These are phyloP conservation scores for Papilio demoleus DNA, from an alignment of 2,888 invertebrate genomes.

Conservation along the genomic window DNA sequence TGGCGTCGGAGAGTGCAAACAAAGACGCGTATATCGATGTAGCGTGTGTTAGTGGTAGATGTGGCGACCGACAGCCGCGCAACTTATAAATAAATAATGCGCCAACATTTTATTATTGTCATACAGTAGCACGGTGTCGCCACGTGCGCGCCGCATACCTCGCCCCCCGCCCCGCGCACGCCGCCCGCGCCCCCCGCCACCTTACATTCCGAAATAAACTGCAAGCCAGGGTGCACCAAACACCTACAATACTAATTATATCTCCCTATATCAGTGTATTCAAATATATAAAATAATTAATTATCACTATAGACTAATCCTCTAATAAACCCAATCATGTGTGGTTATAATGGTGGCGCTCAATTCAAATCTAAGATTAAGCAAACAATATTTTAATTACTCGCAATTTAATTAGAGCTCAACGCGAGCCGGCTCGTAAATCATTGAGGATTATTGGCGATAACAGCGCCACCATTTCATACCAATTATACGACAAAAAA, in stretches of 20 bases:
- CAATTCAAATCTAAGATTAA: slow-evolving; percentile 16
- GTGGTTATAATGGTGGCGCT: slow-evolving; percentile 13
- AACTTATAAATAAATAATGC: slow-evolving; percentile 82
- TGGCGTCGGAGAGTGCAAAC: too few species aligned
- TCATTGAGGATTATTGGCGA: slow-evolving; percentile 66
- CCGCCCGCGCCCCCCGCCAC: not conserved
- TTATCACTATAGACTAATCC: too few species aligned
- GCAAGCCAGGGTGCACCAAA: slow-evolving; percentile 1
- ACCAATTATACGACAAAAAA: slow-evolving; percentile 51
- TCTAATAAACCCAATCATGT: not conserved
- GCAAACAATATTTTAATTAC: slow-evolving; percentile 41
- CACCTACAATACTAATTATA: not conserved
- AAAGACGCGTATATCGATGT: slow-evolving; percentile 65
- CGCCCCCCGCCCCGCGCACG: not conserved
- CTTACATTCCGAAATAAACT: slow-evolving; percentile 20
- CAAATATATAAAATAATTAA: too few species aligned
- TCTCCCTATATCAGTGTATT: not conserved
- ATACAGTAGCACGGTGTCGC: slow-evolving; percentile 60
- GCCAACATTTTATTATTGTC: slow-evolving; percentile 83
- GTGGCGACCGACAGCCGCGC: slow-evolving; percentile 81
- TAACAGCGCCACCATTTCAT: slow-evolving; percentile 17
- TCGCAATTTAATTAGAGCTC: slow-evolving; percentile 59
- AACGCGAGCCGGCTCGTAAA: slow-evolving; percentile 66
- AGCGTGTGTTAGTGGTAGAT: slow-evolving; percentile 51
- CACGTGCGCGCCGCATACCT: slow-evolving; percentile 64